A percentile compares a stretch with the other conserved stretches of the same genome.
Evolutionary conservation across 2,888 invertebrate species (phyloP).

Genomic region (Ptilodon capucinus): DNA sequence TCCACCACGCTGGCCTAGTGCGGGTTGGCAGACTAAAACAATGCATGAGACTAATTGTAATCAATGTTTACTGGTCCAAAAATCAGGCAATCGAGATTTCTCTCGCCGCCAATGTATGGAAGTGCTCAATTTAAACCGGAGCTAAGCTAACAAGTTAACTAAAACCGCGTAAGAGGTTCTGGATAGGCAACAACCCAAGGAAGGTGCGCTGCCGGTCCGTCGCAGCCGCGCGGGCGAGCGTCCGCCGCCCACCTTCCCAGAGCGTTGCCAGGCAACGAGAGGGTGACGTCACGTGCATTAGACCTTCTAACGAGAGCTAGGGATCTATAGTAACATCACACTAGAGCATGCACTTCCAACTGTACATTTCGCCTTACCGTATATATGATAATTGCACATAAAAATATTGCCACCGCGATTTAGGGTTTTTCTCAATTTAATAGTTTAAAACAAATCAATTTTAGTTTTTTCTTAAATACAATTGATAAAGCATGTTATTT

Average conservation of each 20-base stretch:
- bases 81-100: conserved; percentile 78
- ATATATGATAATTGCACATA: conserved; percentile 43
- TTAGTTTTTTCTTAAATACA: not conserved
- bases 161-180: conserved; percentile 76
- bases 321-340: conserved; percentile 86
- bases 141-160: conserved; percentile 85
- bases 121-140: conserved; percentile 87
- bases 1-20: too few relatives aligned
- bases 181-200: conserved; percentile 75
- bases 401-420: conserved; percentile 56
- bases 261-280: conserved; percentile 78
- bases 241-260: conserved; percentile 80
- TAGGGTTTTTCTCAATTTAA: conserved; percentile 29
- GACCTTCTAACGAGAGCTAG: conserved; percentile 84
- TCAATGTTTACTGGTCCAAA: too few relatives aligned
- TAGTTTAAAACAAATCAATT: not conserved
- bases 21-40: too few relatives aligned
- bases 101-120: conserved; percentile 85
- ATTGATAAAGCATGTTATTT: not conserved
- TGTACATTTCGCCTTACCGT: fast-evolving
- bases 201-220: conserved; percentile 80
- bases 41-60: too few relatives aligned
- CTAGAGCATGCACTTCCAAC: conserved; percentile 85
- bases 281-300: conserved; percentile 86
- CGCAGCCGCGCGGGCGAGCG: conserved; percentile 86